Evolutionary conservation across 2,888 invertebrate species (phyloP), one percentile per base, ranked within the genome.

Genomic region (Laothoe populi): DNA sequence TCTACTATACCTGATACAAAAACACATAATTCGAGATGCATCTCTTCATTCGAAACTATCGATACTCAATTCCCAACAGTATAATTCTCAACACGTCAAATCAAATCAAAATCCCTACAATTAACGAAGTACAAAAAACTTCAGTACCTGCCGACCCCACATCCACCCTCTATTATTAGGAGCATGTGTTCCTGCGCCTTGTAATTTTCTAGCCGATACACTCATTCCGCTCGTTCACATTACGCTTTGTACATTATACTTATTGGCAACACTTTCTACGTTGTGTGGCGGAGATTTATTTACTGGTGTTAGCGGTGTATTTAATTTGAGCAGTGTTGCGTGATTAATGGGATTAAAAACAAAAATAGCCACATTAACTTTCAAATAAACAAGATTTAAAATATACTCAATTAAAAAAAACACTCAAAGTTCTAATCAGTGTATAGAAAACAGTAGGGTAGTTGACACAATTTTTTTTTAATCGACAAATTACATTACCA

Each of bases 171-270:
- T 49, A 59, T 65, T 58, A 61, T 61, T 61, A 61, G 40, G 58
- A 26, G 2, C 62, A 64, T 63, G 58, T 64, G 61, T 63, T 42
- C 48, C 45, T 10, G 16, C 49, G 62, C 60, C 66, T 64, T 66
- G 63, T 64, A 66, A 66, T 66, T 66, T 66, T 61, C 59, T 48
- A 42, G 19, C 65, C 65, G 62, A 60, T 62, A 60, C 49, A 44
- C 49, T 53, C 49, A 61, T 59, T 60, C 53, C 42, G 16, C 7
- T n/a, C 53, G 42, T 53, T 49, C 49, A 53, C 31, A 53, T 53
- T 61, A 61, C 60, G 42, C 60, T 21, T 53, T 19, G 26, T 26
- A 53, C 60, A 61, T 35, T 35, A 35, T 53, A 53, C 53, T 53
- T 21, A 53, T 35, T 53, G 53, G 53, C 53, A 53, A 53, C 53